Evolutionary conservation across 2,888 invertebrate species (phyloP).

Genomic region (Chloromyia formosa): DNA sequence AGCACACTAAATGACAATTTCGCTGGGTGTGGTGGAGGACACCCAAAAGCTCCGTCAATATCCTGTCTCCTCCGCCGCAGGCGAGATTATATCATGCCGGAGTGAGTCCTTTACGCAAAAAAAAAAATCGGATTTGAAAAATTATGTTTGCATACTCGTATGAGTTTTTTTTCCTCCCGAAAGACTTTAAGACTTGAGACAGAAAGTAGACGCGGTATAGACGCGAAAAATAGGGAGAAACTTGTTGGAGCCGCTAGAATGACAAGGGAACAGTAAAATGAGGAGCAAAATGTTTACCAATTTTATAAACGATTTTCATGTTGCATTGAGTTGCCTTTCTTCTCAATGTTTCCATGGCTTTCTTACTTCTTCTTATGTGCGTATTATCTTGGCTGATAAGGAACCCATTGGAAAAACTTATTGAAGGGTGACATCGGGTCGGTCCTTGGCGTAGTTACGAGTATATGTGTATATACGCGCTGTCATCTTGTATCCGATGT

Average conservation of each 20-base stretch:
- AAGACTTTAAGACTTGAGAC: neutral
- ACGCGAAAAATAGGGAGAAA: neutral
- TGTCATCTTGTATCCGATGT: no score
- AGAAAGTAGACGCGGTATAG: neutral
- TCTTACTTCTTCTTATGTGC: no score
- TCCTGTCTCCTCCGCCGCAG: neutral
- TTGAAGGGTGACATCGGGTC: no score
- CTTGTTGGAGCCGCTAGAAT: neutral
- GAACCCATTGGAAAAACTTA: no score
- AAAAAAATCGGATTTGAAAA: neutral
- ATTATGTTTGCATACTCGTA: neutral
- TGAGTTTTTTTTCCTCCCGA: neutral
- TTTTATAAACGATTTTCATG: constrained; percentile 25
- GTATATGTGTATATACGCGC: no score
- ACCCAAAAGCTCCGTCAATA: neutral
- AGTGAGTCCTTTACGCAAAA: neutral
- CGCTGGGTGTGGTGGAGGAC: neutral
- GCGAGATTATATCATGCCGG: neutral
- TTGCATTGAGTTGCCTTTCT: neutral
- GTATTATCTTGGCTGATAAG: no score
- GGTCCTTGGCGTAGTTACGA: no score
- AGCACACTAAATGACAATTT: neutral
- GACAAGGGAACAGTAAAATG: constrained; percentile 10
- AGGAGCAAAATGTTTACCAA: constrained; percentile 16
- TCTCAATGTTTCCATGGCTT: no score